These are phyloP conservation scores for Rhea pennata DNA, from an alignment of 2,113 vertebrate genomes.

Conservation along the genomic window DNA sequence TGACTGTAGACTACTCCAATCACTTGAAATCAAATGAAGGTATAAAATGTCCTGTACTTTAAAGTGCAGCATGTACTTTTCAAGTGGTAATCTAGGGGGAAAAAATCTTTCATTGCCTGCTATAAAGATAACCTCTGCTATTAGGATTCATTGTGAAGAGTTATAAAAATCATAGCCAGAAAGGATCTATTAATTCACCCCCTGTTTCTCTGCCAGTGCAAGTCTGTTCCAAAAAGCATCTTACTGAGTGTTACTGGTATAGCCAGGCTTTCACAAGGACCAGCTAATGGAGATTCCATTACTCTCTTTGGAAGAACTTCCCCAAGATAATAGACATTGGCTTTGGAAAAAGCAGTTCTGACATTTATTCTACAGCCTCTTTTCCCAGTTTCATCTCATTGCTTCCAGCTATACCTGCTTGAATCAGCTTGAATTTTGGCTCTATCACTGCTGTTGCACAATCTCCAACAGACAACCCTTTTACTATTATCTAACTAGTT, in stretches of 20 bases:
- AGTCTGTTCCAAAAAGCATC: slow-evolving; percentile 35
- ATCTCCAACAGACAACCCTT: neutral
- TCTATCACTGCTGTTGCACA: neutral
- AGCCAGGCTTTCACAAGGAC: slow-evolving; percentile 40
- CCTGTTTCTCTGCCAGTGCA: slow-evolving; percentile 44
- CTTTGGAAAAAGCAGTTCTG: slow-evolving; percentile 43
- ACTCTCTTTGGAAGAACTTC: neutral
- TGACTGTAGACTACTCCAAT: neutral
- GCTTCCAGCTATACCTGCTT: slow-evolving; percentile 46
- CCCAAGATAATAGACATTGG: slow-evolving; percentile 28
- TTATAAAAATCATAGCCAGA: slow-evolving; percentile 56
- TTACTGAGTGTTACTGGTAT: slow-evolving; percentile 44
- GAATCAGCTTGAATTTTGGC: slow-evolving; percentile 33
- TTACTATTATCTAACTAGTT: neutral
- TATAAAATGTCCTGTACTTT: slow-evolving; percentile 29
- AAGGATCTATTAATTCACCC: slow-evolving; percentile 59
- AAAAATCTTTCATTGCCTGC: slow-evolving; percentile 46
- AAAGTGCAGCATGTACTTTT: slow-evolving; percentile 8
- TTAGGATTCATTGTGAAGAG: slow-evolving; percentile 26
- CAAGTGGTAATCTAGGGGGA: slow-evolving; percentile 35
- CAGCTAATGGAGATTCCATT: slow-evolving; percentile 31
- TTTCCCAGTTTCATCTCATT: slow-evolving; percentile 1
- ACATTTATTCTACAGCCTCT: slow-evolving; percentile 43
- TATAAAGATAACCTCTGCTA: slow-evolving; percentile 57
- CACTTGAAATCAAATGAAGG: slow-evolving; percentile 36